These are phyloP conservation scores for Mionectes olivaceus DNA, from an alignment of 2,797 vertebrate genomes.

Conservation along the genomic window DNA sequence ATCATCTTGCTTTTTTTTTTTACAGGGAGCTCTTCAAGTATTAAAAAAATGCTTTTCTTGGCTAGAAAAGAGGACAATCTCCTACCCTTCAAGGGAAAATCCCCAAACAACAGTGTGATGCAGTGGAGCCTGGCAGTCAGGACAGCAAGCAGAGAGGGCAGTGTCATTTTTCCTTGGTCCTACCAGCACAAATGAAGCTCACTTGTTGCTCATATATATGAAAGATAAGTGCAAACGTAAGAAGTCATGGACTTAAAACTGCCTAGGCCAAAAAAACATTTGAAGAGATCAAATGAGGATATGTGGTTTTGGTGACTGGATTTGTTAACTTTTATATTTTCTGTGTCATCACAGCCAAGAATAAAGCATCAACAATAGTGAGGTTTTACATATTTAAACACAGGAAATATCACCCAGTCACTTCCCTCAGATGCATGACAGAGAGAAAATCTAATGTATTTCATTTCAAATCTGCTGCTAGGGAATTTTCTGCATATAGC, in stretches of 20 bases:
- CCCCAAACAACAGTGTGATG: not conserved
- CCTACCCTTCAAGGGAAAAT: not conserved
- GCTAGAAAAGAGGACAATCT: not conserved
- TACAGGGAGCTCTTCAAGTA: not conserved
- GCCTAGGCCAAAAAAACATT: not conserved
- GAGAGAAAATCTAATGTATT: not conserved
- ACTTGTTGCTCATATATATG: not conserved
- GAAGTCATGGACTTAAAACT: not conserved
- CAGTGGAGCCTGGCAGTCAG: not conserved
- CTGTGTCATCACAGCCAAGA: not conserved
- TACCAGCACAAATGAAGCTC: not conserved
- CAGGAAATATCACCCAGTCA: not conserved
- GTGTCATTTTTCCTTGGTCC: not conserved
- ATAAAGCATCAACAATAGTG: not conserved
- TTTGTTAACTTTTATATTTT: not conserved
- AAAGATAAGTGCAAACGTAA: not conserved
- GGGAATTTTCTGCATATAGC: not conserved
- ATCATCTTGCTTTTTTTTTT: not conserved
- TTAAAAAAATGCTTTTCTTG: not conserved
- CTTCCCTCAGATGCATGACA: not conserved
- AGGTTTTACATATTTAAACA: not conserved
- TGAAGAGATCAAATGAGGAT: not conserved
- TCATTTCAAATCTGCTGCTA: not conserved
- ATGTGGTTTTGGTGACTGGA: not conserved
- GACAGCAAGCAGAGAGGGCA: not conserved